Evolutionary conservation across 2,888 invertebrate genomes (phyloP), one percentile per base, ranked within the genome.

Genomic region (Carterocephalus palaemon): DNA sequence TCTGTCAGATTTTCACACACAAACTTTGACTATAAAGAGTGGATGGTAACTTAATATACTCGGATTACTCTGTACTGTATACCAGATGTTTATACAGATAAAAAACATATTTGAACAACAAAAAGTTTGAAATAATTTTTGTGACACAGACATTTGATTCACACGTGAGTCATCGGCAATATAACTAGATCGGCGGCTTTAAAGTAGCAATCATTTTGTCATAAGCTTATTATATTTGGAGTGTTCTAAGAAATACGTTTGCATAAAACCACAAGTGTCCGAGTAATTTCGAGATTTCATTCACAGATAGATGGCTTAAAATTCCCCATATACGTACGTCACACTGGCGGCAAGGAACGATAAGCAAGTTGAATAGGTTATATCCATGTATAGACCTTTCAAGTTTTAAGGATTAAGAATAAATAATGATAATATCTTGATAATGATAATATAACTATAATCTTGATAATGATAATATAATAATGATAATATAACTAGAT

Each of bases 211-310:
- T 26, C 23, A 26, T 19, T 8, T 24, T 12, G 15, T 36, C 22
- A 36, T 43, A 43, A 36, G 29, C 36, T 37, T 37, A 24, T 37
- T 37, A 45, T 45, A 8, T 24, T 36, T 45, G 37, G 37, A 31
- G 29, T 37, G 36, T 45, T 45, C 45, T 19, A 23, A 31, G 45
- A 45, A 45, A 34, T 16, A 34, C 23, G 38, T 43, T 42, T 43
- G 42, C 42, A 43, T 43, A 43, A 43, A 36, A 36, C 34, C 42
- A 36, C 42, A 36, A 43, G 42, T 43, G 42, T 28, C 34, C 36
- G 42, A 42, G 42, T 36, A 43, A 43, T 43, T 34, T 28, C 2
- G 34, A 36, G 42, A 43, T 43, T 43, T 9, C 13, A 26, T 20
- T 12, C 19, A 22, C 20, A 9, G 42, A 43, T 43, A 43, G n/a